Evolutionary conservation across 2,113 vertebrate species (phyloP).

Genomic region (Odontophorus gujanensis): DNA sequence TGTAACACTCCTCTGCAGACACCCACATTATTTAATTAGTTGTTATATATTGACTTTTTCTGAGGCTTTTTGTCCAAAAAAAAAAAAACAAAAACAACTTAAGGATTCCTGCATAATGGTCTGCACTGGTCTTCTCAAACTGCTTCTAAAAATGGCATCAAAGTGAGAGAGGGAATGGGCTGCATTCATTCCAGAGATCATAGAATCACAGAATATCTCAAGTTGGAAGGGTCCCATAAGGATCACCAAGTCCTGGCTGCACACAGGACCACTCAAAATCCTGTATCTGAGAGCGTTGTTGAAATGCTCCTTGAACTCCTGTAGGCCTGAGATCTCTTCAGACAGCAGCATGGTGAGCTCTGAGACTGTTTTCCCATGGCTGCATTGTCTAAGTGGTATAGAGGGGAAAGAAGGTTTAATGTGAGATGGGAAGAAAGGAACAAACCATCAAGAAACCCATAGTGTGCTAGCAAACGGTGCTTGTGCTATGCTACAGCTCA

Average conservation of each 20-base stretch:
- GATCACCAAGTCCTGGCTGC: neutral
- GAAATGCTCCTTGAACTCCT: too few species aligned
- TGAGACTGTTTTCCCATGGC: neutral
- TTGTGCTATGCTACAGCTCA: neutral
- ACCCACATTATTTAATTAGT: neutral
- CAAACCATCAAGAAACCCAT: neutral
- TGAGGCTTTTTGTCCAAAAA: too few species aligned
- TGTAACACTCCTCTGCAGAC: neutral
- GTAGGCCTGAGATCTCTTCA: neutral
- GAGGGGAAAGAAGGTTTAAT: neutral
- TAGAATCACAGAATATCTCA: neutral
- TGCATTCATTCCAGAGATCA: too few species aligned
- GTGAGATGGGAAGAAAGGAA: neutral
- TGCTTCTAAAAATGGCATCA: neutral
- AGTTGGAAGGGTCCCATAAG: neutral
- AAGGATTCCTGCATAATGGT: neutral
- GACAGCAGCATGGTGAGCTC: too few species aligned
- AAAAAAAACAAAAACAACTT: neutral
- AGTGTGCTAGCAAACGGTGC: neutral
- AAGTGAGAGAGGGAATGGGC: neutral
- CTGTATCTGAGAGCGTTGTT: too few species aligned
- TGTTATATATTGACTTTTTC: neutral
- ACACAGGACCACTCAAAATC: too few species aligned
- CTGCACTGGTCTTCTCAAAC: neutral
- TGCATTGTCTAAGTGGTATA: neutral